Evolutionary conservation across 2,888 invertebrate genomes (phyloP), one percentile per base, ranked within the genome.

Genomic region (Noctua fimbriata): DNA sequence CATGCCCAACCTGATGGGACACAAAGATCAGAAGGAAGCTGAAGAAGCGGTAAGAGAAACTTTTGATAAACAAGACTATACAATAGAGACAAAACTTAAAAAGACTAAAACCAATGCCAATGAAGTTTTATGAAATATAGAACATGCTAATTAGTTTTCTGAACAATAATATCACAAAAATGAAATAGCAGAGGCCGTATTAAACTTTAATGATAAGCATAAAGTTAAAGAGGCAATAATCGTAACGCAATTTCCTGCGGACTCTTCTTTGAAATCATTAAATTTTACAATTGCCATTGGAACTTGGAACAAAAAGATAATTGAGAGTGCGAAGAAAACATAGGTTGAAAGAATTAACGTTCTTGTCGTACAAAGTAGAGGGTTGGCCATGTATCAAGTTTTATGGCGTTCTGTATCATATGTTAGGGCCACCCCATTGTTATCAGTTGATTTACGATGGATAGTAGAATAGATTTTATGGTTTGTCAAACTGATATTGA

Each of bases 1-100:
- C 55, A 98, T 99, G 98, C 99, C 99, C 73, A 99, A 99, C 96
- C 97, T 98, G 83, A 97, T 98, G 95, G 98, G 98, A 2, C 98
- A 99, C 93, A 97, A 97, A 83, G 98, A 98, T 92, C 99, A 99
- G 95, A 97, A 98, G 90, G 98, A 98, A 92, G 98, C 99, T 76
- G 98, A 98, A 91, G 97, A 98, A 92, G 98, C 98, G 97, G 98
- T 98, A 96, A 97, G 96, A 81, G 44, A 74, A 67, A 60, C 47
- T 75, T 84, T 82, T 65, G 14, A 75, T 76, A 44, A 73, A 78
- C 67, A 44, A 69, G 18, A 76, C 18, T 47, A 66, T 36, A 58
- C 5, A 52, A 10, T 44, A 18, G n/a, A 41, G 16, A 60, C 14
- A 14, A 44, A 44, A 28, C 32, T 58, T 21, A 44, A 65, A 32